Evolutionary conservation across 2,888 invertebrate genomes (phyloP).

Genomic region (Dioctria rufipes): DNA sequence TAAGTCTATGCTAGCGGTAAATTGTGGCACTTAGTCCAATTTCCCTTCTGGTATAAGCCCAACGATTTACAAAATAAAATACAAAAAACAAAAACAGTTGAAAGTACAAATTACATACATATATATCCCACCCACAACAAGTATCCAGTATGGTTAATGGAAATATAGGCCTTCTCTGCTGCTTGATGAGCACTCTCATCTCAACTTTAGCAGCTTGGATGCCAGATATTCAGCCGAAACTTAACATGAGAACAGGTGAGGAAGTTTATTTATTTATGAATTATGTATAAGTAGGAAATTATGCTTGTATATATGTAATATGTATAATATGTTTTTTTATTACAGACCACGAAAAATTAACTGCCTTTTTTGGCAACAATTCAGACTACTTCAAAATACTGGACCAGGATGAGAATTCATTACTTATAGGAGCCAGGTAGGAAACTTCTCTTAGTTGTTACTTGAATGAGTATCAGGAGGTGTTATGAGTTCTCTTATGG

Average conservation of each 20-base stretch:
- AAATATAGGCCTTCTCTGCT: constrained; percentile 26
- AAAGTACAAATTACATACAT: constrained; percentile 23
- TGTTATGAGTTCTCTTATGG: no score
- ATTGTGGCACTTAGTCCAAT: constrained; percentile 15
- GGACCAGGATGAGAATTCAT: constrained; percentile 87
- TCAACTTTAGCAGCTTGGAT: constrained; percentile 75
- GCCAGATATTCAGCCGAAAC: constrained; percentile 80
- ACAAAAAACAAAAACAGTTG: constrained; percentile 10
- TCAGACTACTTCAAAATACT: constrained; percentile 92
- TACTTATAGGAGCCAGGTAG: constrained; percentile 93
- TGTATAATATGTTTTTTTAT: constrained; percentile 69
- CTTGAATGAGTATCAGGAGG: not conserved
- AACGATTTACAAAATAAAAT: not conserved
- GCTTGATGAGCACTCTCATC: constrained; percentile 12
- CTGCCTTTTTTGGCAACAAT: constrained; percentile 83
- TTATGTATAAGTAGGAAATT: not conserved
- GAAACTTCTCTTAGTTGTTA: constrained; percentile 60
- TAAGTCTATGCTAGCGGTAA: constrained; percentile 1
- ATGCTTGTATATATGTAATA: no score
- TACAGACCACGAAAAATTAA: constrained; percentile 81
- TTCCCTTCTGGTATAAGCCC: not conserved
- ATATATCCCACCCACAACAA: not conserved
- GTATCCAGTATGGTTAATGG: constrained; percentile 20
- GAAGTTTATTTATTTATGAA: constrained; percentile 48
- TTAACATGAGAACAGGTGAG: constrained; percentile 79